A percentile compares a stretch with the other conserved stretches of the same genome.
Conservation (phyloP, 2,797 vertebrate genomes). For the Coregonus suidteri region DNA sequence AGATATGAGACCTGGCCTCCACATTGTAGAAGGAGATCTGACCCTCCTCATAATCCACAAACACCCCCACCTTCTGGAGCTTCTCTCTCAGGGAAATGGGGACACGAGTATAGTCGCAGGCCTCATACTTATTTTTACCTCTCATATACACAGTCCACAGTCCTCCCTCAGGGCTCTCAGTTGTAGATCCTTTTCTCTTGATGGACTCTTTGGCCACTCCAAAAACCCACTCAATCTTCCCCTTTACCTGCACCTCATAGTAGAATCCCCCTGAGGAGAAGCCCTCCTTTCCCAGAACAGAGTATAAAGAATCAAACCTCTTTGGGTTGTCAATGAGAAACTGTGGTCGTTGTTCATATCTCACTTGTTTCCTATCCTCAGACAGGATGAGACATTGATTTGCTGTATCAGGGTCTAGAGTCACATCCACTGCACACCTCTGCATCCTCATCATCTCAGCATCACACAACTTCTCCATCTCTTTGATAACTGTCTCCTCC, state of each 20-base stretch:
- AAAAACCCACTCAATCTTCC: slow-evolving; percentile 59
- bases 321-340: background rate
- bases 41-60: slow-evolving; percentile 47
- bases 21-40: slow-evolving; percentile 54
- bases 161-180: slow-evolving; percentile 9
- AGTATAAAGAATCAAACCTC: slow-evolving; percentile 34
- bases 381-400: too few species aligned
- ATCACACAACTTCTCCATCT: background rate
- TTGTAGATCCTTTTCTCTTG: background rate
- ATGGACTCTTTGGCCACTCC: slow-evolving; percentile 51
- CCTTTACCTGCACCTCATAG: slow-evolving; percentile 57
- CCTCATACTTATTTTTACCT: slow-evolving; percentile 43
- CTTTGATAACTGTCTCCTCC: slow-evolving; percentile 13
- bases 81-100: slow-evolving; percentile 24
- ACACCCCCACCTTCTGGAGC: slow-evolving; percentile 54
- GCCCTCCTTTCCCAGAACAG: slow-evolving; percentile 50
- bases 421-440: slow-evolving; percentile 33
- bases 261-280: slow-evolving; percentile 45
- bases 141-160: slow-evolving; percentile 57
- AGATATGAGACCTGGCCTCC: slow-evolving; percentile 14
- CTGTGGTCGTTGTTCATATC: slow-evolving; percentile 8
- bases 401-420: too few species aligned
- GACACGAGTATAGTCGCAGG: slow-evolving; percentile 10
- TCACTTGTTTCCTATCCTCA: slow-evolving; percentile 41
- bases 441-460: slow-evolving; percentile 26